phyloP scores from a whole-genome alignment of 2,888 invertebrate genomes.

The Trilocha varians region DNA sequence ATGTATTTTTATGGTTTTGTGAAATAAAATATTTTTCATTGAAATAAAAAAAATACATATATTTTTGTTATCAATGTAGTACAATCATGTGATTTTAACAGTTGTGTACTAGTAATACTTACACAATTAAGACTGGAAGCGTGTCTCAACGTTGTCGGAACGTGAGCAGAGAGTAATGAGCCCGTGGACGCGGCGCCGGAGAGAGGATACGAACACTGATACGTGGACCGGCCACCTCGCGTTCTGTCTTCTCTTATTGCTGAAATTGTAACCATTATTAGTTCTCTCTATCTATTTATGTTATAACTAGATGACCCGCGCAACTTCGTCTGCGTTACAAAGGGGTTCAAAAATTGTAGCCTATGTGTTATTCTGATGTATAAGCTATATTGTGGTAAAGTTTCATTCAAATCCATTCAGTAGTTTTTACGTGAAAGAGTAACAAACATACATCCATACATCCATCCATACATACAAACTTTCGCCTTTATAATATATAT shows the following conservation, averaged over 20 bases:
- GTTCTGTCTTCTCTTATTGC: conserved; percentile 96
- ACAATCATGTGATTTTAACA: not conserved
- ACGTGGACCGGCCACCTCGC: conserved; percentile 95
- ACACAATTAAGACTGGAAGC: conserved; percentile 67
- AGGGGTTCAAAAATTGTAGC: too few species aligned
- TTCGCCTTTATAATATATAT: too few species aligned
- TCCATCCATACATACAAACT: too few species aligned
- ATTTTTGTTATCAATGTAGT: not conserved
- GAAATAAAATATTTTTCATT: too few species aligned
- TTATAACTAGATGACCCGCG: too few species aligned
- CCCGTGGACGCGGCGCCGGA: conserved; percentile 78
- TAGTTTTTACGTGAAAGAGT: too few species aligned
- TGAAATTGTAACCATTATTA: conserved; percentile 21
- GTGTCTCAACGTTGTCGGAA: conserved; percentile 55
- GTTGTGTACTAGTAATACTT: conserved; percentile 17
- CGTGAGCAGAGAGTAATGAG: conserved; percentile 58
- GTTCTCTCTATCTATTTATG: not conserved
- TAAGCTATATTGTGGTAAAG: too few species aligned
- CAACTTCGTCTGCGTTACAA: too few species aligned
- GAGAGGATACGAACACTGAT: conserved; percentile 93
- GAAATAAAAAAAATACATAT: not conserved
- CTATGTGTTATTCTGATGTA: too few species aligned
- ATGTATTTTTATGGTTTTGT: too few species aligned
- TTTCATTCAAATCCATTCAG: too few species aligned
- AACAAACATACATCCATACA: too few species aligned